Evolutionary conservation across 2,888 invertebrate species (phyloP), one percentile per base, ranked within the genome.

Genomic region (Ichneumon xanthorius): DNA sequence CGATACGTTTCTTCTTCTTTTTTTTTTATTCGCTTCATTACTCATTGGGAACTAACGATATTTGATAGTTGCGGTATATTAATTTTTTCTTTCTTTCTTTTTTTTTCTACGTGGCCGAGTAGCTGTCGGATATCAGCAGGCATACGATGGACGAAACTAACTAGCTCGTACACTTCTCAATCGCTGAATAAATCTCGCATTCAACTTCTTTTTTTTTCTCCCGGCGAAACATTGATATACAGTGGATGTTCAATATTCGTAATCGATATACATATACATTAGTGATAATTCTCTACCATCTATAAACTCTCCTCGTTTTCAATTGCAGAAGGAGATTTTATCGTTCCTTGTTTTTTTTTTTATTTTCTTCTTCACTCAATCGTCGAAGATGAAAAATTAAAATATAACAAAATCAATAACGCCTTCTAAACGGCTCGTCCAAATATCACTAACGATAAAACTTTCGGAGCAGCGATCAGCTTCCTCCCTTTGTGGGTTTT

Each of bases 131-230:
- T 84, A 68, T 53, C 19, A 53, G 53, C 26, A 26, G 76, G 70
- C 84, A 82, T 84, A 78, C 87, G 77, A 73, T 88, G 88, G 89
- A 86, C 87, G 85, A 88, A 88, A 89, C 88, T 71, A 79, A 71
- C 80, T 86, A 87, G 58, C 85, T 89, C 79, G 70, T 63, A 68
- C 16, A 67, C 45, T 79, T 65, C 55, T 61, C 70, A 58, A 68
- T 72, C 80, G 30, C 26, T 67, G 55, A 65, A 73, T 73, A 71
- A 77, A 26, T 71, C 30, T 67, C 58, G 45, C 71, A 53, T 33
- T 48, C 67, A 68, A 68, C 53, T 65, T 37, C 40, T 65, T 40
- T 72, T 26, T 75, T 48, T 16, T 14, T 45, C 14, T 4, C 11
- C 45, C 45, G 37, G 77, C 81, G 79, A 84, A 84, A 76, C 82